Base-by-base conservation (phyloP, 1,140 invertebrate species). In the Adelges cooleyi region DNA sequence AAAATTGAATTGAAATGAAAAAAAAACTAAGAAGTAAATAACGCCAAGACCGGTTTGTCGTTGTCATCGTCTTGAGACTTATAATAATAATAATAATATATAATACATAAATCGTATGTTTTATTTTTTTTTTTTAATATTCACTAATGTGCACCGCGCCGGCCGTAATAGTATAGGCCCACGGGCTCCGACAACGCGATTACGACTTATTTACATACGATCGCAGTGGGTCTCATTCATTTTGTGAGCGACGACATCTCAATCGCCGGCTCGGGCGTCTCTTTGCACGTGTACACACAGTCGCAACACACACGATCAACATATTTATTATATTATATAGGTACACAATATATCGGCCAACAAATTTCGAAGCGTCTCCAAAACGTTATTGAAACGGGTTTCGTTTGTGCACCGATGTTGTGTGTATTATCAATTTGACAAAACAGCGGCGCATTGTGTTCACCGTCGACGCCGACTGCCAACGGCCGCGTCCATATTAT, bases 181-280 rank as follows among this genome's bases (percentile, higher is more conserved):
- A 40, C 53, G 33, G 25, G 33, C 40, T 11, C 40, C 5, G 40
- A 44, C 29, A 33, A 20, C 51, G 27, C 3, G 52, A 40, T 54
- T 54, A 54, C 36, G 22, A 42, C 36, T 54, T 40, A 42, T 54
- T 54, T 54, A 25, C 52, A 54, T 54, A 54, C 20, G 33, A 22
- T 17, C 23, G n/a, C 27, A 10, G 18, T 20, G 48, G 23, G 20
- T 1, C 25, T 33, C 50, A 18, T 29, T 52, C 50, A 33, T 33
- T 53, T 15, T n/a, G 27, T 18, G 27, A 2, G 18, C 29, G 18
- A 53, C 33, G 52, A 54, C 36, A 18, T 54, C 33, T 40, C 52
- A 54, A 54, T 44, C 40, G 40, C 40, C 40, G 10, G 40, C 40
- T 44, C 40, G 40, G 11, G 40, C 40, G 40, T 17, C 11, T 15